These are phyloP conservation scores for Sinosuthora webbiana DNA, from an alignment of 2,113 vertebrate genomes.

Conservation along the genomic window DNA sequence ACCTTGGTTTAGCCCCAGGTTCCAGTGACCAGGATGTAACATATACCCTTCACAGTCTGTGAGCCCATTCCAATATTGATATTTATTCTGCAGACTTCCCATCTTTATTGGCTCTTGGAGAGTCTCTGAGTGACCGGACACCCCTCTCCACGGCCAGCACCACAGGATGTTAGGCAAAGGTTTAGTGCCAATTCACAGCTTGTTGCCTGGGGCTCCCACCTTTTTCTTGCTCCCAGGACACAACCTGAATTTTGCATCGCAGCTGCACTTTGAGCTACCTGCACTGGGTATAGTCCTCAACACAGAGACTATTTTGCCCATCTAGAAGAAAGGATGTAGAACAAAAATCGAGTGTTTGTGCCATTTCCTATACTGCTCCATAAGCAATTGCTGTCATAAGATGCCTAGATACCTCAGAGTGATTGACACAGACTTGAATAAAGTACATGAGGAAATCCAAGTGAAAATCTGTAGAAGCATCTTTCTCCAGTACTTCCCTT, in stretches of 20 bases:
- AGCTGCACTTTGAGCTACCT: too few species aligned
- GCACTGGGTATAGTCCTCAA: neutral
- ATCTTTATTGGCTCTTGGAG: neutral
- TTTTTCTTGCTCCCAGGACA: too few species aligned
- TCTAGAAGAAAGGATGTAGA: neutral
- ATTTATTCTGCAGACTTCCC: neutral
- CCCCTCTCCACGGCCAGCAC: too few species aligned
- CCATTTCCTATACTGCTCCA: neutral
- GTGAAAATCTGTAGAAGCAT: neutral
- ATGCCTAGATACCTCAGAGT: neutral
- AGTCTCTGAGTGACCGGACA: too few species aligned
- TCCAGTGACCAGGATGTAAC: too few species aligned
- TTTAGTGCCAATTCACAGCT: too few species aligned
- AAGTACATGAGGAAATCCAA: neutral
- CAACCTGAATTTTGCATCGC: too few species aligned
- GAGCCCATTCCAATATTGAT: neutral
- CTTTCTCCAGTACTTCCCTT: neutral
- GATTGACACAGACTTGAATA: neutral
- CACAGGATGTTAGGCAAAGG: neutral
- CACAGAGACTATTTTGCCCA: neutral
- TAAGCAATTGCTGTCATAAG: neutral
- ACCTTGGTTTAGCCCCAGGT: too few species aligned
- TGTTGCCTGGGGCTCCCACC: too few species aligned
- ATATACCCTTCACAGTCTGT: neutral
- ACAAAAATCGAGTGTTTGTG: neutral